Evolutionary conservation across 2,113 vertebrate species (phyloP).

Genomic region (Perccottus glenii): DNA sequence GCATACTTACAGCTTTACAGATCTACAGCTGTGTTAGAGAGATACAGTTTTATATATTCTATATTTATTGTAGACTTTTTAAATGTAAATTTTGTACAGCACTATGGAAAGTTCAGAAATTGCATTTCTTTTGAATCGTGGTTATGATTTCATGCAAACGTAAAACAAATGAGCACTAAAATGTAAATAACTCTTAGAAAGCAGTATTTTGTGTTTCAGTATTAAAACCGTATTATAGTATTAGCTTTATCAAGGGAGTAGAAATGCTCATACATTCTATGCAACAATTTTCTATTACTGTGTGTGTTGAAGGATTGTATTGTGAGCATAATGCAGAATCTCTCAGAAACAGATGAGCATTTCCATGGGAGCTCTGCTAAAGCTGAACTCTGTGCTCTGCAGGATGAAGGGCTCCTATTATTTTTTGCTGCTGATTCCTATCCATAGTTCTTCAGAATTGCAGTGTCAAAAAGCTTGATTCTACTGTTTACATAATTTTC

Average conservation of each 20-base stretch:
- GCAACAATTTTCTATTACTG: neutral
- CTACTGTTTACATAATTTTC: neutral
- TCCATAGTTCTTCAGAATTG: neutral
- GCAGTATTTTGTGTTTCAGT: no score
- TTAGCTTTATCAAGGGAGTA: neutral
- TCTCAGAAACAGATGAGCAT: slow-evolving; percentile 1
- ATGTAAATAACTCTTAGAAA: no score
- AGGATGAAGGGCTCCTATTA: slow-evolving; percentile 22
- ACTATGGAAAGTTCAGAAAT: no score
- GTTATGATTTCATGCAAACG: no score
- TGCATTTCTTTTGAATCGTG: no score
- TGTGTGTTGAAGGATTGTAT: slow-evolving; percentile 17
- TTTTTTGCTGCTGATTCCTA: slow-evolving; percentile 11
- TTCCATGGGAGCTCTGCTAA: slow-evolving; percentile 15
- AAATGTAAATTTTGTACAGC: no score
- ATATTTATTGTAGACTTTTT: neutral
- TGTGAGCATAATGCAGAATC: slow-evolving; percentile 18
- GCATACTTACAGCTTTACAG: neutral
- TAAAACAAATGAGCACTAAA: no score
- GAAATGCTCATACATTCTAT: neutral
- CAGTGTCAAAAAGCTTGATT: no score
- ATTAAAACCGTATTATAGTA: no score
- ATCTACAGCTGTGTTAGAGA: no score
- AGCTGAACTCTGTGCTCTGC: slow-evolving; percentile 32
- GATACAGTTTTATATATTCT: neutral